phyloP scores from a whole-genome alignment of 2,888 invertebrate species.

The Tenthredo distinguenda region DNA sequence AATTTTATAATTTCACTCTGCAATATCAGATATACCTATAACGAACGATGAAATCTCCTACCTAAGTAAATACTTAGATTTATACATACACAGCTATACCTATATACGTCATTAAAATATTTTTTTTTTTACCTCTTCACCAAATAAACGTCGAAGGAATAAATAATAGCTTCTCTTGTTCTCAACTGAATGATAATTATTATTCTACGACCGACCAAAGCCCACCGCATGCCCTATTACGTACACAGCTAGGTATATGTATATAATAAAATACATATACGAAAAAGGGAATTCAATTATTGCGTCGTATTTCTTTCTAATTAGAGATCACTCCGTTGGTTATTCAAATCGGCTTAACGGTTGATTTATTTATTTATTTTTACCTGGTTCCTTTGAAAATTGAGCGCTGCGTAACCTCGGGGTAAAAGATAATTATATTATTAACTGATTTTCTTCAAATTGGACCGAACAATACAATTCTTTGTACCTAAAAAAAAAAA shows the following conservation, averaged over 20 bases:
- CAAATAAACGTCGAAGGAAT: neutral
- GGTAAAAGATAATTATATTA: neutral
- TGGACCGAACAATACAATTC: neutral
- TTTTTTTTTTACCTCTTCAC: neutral
- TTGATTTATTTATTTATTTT: neutral
- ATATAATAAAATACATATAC: neutral
- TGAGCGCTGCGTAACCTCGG: neutral
- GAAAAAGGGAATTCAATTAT: neutral
- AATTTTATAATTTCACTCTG: neutral
- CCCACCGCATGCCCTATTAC: too few species aligned
- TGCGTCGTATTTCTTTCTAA: neutral
- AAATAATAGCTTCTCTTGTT: constrained; percentile 2
- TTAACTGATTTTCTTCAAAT: neutral
- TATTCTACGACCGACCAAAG: neutral
- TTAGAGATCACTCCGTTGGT: neutral
- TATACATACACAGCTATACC: neutral
- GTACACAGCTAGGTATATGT: neutral
- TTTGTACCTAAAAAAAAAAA: neutral
- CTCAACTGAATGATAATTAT: neutral
- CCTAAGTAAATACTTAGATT: neutral
- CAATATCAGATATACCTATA: neutral
- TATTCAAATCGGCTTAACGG: neutral
- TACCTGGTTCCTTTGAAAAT: neutral
- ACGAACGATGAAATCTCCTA: neutral
- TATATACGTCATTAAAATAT: neutral